These are phyloP conservation scores for Labeo calbasu DNA, from an alignment of 2,797 vertebrate genomes.

Conservation along the genomic window DNA sequence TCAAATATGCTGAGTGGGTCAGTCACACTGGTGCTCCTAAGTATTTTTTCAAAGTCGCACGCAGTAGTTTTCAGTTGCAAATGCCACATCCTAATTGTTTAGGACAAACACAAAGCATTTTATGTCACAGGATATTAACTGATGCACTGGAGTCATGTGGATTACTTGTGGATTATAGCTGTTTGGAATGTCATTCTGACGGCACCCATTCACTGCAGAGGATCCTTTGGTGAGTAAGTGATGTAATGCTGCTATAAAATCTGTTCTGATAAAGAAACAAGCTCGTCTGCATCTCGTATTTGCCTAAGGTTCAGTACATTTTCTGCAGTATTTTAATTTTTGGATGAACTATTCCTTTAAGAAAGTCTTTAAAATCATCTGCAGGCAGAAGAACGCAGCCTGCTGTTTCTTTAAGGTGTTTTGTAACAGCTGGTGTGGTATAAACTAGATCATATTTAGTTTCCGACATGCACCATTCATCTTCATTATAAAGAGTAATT, in stretches of 20 bases:
- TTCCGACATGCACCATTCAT: neutral
- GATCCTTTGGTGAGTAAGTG: neutral
- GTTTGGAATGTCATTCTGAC: neutral
- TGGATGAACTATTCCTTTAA: neutral
- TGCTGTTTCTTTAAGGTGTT: neutral
- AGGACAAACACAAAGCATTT: neutral
- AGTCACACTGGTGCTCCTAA: no score
- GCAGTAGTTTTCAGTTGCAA: neutral
- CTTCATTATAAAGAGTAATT: neutral
- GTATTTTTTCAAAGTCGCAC: no score
- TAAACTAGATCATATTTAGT: neutral
- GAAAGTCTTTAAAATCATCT: neutral
- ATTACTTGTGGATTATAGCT: no score
- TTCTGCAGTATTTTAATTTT: no score
- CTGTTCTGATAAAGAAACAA: neutral
- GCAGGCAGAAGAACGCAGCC: neutral
- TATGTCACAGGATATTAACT: no score
- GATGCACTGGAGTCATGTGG: no score
- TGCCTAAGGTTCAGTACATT: neutral
- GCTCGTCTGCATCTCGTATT: neutral
- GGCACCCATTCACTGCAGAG: neutral
- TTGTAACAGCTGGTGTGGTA: slow-evolving; percentile 1
- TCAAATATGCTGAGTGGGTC: no score
- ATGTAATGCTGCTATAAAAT: neutral
- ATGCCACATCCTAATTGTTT: neutral